Percentiles rank a stretch among this genome's conserved stretches.
Evolutionary conservation across 2,797 vertebrate genomes (phyloP).

Genomic region (Acestrorhynchus altus): DNA sequence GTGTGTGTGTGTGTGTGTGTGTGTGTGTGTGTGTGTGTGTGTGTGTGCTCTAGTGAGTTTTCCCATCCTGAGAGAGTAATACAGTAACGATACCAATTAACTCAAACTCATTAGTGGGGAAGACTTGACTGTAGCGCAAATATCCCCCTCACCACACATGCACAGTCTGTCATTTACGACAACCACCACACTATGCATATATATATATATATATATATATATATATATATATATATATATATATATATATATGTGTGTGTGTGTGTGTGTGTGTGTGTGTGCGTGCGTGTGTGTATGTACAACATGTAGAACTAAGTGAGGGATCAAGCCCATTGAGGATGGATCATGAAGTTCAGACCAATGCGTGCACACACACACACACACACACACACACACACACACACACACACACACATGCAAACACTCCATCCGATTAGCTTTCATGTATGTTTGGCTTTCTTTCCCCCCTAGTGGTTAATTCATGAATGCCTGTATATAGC

Average conservation of each 20-base stretch:
- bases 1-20: slow-evolving; percentile 73
- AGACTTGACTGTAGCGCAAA: slow-evolving; percentile 76
- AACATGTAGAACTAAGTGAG: slow-evolving; percentile 65
- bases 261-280: slow-evolving; percentile 17
- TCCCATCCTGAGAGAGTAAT: slow-evolving; percentile 77
- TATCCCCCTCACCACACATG: slow-evolving; percentile 61
- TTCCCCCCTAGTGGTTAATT: slow-evolving; percentile 73
- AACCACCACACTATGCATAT: too few species aligned
- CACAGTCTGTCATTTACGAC: slow-evolving; percentile 56
- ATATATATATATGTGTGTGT: too few species aligned
- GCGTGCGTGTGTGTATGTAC: slow-evolving; percentile 52
- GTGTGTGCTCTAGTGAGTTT: slow-evolving; percentile 69
- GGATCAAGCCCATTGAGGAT: slow-evolving; percentile 66
- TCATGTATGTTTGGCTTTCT: slow-evolving; percentile 76
- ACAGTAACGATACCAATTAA: slow-evolving; percentile 85
- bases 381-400: slow-evolving; percentile 22
- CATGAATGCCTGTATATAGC: slow-evolving; percentile 83
- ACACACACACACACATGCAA: slow-evolving; percentile 29
- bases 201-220: too few species aligned
- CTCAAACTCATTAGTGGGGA: slow-evolving; percentile 80
- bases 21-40: slow-evolving; percentile 69
- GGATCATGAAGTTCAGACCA: slow-evolving; percentile 22
- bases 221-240: too few species aligned
- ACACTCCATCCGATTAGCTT: slow-evolving; percentile 66
- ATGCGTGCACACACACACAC: slow-evolving; percentile 15